Evolutionary conservation across 2,797 vertebrate species (phyloP), one percentile per base, ranked within the genome.

Genomic region (Cyclura pinguis): DNA sequence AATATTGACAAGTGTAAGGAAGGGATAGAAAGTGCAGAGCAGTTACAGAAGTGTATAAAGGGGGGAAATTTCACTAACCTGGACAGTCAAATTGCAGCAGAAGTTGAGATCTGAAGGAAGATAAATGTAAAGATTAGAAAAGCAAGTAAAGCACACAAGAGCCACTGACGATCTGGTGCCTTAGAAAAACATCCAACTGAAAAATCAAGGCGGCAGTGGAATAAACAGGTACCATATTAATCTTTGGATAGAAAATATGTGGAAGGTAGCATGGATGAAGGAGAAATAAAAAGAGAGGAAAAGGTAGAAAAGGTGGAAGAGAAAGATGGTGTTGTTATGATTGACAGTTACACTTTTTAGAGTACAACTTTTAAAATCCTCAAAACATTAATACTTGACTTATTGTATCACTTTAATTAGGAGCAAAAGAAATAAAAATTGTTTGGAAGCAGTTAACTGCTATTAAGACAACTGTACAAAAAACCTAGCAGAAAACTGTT

Each of bases 71-170:
- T 94, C 96, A 97, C 96, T 97, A 95, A 97, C 97, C 97, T 97
- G 97, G 84, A 95, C 88, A 96, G 93, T 94, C 96, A 97, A 96
- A 96, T 89, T 97, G 96, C 96, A 96, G 97, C 96, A 97, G 96
- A 96, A 96, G 96, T 96, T 95, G 97, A 96, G 91, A 97, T 97
- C 96, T 97, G 97, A 97, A 97, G 97, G 95, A 94, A 97, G 96
- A 97, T 97, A 97, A 97, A 97, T 96, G 96, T 94, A 97, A 96
- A 96, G 95, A 96, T 97, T 97, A 97, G 96, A 96, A 96, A 96
- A 95, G 96, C 96, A 96, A 96, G 95, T 95, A 95, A 93, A 97
- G 96, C 92, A 96, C 0, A 91, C 0, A 92, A 91, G 84, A 90
- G 93, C 47, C 90, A 91, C 24, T 87, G 92, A 93, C 94, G 96